A percentile compares a stretch with the other conserved stretches of the same genome.
These are phyloP conservation scores for Eueides isabella DNA, from an alignment of 1,140 invertebrate species.

Conservation along the genomic window DNA sequence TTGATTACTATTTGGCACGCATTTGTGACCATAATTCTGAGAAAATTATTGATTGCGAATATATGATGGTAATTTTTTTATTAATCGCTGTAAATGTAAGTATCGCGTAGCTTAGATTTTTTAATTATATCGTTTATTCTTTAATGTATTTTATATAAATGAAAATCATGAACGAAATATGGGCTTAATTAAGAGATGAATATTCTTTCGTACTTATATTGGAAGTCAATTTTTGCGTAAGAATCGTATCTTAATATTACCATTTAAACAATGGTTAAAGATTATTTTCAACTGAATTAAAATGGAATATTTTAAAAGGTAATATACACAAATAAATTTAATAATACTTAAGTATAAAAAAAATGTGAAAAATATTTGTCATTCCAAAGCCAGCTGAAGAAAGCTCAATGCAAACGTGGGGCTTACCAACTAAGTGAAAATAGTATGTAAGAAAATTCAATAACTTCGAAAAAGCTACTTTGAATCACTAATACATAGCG, in stretches of 20 bases:
- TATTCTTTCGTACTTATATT: no score
- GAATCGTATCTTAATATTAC: no score
- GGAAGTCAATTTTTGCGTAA: no score
- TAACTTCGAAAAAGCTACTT: conserved; percentile 17
- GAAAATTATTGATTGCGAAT: conserved; percentile 20
- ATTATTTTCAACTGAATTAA: no score
- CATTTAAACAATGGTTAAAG: no score
- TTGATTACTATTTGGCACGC: conserved; percentile 35
- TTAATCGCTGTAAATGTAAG: neutral
- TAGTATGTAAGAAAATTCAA: conserved; percentile 22
- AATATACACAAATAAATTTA: no score
- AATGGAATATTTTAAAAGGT: no score
- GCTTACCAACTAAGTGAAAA: neutral
- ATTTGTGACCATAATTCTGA: conserved; percentile 19
- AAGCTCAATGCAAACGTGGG: neutral
- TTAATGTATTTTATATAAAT: no score
- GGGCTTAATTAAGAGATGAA: no score
- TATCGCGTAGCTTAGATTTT: neutral
- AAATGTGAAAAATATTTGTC: neutral
- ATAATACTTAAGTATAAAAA: neutral
- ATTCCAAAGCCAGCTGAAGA: neutral
- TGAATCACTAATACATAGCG: conserved; percentile 20
- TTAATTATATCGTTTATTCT: neutral
- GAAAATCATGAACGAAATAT: no score
- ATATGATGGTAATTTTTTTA: neutral